Conservation (phyloP, 2,888 invertebrate genomes). For the Ptilodon capucinus region DNA sequence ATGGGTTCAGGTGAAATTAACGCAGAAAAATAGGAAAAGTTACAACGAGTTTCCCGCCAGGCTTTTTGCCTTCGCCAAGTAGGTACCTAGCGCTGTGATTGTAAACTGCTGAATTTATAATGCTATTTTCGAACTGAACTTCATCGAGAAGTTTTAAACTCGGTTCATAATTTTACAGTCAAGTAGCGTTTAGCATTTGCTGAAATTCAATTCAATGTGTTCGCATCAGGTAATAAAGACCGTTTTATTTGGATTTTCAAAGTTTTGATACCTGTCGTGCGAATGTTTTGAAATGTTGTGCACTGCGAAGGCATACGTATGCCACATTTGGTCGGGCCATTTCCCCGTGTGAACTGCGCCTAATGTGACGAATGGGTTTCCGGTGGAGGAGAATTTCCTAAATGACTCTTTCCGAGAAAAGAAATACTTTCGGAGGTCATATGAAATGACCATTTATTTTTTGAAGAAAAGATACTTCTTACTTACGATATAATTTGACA, state of each 20-base stretch:
- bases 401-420: conserved; percentile 30
- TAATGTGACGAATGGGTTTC: conserved; percentile 34
- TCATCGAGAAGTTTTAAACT: conserved; percentile 78
- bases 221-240: conserved; percentile 27
- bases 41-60: conserved; percentile 77
- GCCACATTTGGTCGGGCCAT: conserved; percentile 17
- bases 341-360: conserved; percentile 20
- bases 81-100: conserved; percentile 81
- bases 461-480: too few species aligned
- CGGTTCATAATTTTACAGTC: conserved; percentile 73
- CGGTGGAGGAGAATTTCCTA: conserved; percentile 32
- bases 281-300: conserved; percentile 11
- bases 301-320: conserved; percentile 8
- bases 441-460: too few species aligned
- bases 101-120: conserved; percentile 82
- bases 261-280: background rate
- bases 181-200: conserved; percentile 59
- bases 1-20: conserved; percentile 81
- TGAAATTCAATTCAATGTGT: conserved; percentile 48
- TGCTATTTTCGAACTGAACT: conserved; percentile 80
- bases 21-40: conserved; percentile 83
- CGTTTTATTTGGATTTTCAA: conserved; percentile 24
- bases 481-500: too few species aligned
- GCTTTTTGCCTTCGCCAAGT: conserved; percentile 74
- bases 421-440: background rate